Evolutionary conservation across 2,113 vertebrate genomes (phyloP).

Genomic region (Pycnonotus jocosus): DNA sequence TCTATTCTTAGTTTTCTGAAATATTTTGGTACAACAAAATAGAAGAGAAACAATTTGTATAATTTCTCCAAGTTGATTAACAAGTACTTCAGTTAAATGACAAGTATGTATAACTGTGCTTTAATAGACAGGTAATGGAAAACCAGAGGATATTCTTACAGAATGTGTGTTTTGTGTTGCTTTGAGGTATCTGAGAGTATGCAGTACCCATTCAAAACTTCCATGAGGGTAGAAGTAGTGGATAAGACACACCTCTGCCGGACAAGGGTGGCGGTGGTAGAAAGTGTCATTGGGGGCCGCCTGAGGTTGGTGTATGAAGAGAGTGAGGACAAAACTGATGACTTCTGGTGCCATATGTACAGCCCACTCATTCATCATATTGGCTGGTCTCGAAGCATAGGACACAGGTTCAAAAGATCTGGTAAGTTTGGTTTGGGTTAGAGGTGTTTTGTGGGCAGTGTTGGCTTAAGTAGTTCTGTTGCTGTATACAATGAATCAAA

Average conservation of each 20-base stretch:
- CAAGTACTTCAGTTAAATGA: not conserved
- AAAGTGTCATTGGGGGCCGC: conserved; percentile 91
- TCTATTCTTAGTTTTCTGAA: not conserved
- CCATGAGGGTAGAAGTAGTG: conserved; percentile 96
- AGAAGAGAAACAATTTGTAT: not conserved
- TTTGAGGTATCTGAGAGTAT: conserved; percentile 89
- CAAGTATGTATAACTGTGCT: not conserved
- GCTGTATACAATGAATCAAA: not conserved
- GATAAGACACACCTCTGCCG: conserved; percentile 96
- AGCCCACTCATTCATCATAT: conserved; percentile 95
- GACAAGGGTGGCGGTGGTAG: conserved; percentile 92
- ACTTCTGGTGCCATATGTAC: conserved; percentile 99
- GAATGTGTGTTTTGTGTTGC: not conserved
- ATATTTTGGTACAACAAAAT: not conserved
- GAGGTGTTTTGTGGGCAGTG: not conserved
- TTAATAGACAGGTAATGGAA: not conserved
- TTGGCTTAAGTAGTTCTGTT: not conserved
- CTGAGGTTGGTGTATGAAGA: conserved; percentile 92
- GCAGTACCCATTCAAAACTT: conserved; percentile 95
- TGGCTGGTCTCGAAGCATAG: conserved; percentile 96
- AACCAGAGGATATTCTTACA: not conserved
- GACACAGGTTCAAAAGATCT: conserved; percentile 96
- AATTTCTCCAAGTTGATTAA: not conserved
- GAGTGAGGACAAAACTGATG: conserved; percentile 90
- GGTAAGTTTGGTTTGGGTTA: conserved; percentile 69